Conservation (phyloP, 2,797 vertebrate genomes). For the Percopsis omiscomaycus region DNA sequence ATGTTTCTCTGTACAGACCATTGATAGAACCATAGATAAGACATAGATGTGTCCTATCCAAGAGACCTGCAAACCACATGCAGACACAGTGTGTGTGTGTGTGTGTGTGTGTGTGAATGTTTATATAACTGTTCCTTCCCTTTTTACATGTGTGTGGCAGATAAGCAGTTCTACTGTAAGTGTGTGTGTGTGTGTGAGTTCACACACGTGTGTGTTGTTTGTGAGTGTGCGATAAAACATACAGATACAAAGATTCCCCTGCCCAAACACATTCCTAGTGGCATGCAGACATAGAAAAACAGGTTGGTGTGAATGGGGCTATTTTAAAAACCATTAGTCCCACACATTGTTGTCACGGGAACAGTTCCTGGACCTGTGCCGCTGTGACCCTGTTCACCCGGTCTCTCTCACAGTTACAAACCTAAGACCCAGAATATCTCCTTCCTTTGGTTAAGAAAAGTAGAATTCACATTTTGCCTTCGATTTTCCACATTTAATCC, state of each 20-base stretch:
- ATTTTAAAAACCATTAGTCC: background rate
- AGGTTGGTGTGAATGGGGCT: background rate
- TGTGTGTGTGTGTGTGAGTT: background rate
- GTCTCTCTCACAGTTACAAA: too few relatives aligned
- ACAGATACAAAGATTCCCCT: background rate
- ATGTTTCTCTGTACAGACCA: too few relatives aligned
- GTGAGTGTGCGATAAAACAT: constrained; percentile 3
- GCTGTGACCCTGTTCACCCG: background rate
- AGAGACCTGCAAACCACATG: constrained; percentile 30
- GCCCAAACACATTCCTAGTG: background rate
- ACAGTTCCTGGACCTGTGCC: background rate
- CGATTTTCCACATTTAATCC: too few relatives aligned
- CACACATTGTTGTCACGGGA: background rate
- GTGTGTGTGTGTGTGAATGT: background rate
- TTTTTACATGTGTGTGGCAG: constrained; percentile 2
- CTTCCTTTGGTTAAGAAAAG: too few relatives aligned
- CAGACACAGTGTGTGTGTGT: constrained; percentile 17
- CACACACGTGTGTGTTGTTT: background rate
- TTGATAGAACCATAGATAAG: too few relatives aligned
- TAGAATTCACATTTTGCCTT: too few relatives aligned
- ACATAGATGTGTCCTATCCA: too few relatives aligned
- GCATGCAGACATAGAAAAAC: background rate
- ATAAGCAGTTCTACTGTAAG: background rate
- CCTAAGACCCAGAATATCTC: too few relatives aligned
- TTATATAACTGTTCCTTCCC: constrained; percentile 10